Percentiles rank a stretch among this genome's conserved stretches.
phyloP scores from a whole-genome alignment of 2,113 vertebrate species.

The Raphicerus campestris region DNA sequence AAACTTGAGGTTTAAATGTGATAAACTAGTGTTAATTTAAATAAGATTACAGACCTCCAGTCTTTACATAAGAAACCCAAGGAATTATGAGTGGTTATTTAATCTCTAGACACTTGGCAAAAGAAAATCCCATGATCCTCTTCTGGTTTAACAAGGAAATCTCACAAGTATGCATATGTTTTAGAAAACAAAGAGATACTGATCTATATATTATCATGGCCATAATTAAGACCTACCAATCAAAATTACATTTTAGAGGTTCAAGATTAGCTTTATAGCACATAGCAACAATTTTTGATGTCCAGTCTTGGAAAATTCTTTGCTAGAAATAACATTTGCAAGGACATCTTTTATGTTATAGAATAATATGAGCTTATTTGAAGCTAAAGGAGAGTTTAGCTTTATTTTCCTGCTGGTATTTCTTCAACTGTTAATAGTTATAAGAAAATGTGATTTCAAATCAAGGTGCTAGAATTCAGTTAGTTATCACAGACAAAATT shows the following conservation, averaged over 20 bases:
- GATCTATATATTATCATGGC: background rate
- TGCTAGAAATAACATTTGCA: background rate
- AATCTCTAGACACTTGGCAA: background rate
- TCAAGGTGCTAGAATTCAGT: background rate
- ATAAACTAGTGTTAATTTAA: background rate
- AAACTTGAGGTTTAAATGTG: background rate
- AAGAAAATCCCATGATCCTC: background rate
- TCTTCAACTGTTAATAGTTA: background rate
- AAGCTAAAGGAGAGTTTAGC: background rate
- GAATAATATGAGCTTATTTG: background rate
- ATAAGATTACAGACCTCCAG: background rate
- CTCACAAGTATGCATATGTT: background rate
- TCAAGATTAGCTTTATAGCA: background rate
- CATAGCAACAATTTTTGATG: background rate
- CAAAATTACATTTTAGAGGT: background rate
- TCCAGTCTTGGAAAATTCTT: background rate
- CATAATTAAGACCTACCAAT: background rate
- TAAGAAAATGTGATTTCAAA: background rate
- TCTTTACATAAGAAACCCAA: background rate
- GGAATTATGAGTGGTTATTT: background rate
- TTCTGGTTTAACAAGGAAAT: background rate
- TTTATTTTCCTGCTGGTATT: background rate
- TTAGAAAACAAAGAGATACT: background rate
- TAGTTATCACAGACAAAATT: background rate
- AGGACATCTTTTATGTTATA: background rate